Evolutionary conservation across 2,797 vertebrate genomes (phyloP), one percentile per base, ranked within the genome.

Genomic region (Acanthis flammea): DNA sequence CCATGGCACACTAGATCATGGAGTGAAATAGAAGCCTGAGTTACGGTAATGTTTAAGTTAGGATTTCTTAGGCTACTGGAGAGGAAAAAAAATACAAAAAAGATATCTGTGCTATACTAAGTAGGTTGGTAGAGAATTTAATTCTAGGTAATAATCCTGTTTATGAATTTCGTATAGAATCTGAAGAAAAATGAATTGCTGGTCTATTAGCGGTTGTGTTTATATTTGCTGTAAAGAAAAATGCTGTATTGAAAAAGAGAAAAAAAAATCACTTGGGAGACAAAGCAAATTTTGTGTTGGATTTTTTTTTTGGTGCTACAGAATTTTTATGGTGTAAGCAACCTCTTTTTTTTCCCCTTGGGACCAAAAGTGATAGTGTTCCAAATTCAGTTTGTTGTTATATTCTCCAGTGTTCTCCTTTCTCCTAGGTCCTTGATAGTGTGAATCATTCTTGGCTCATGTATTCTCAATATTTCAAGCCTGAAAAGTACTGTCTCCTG

Each of bases 381-480:
- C 75, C 84, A 75, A 78, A 90, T 88, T 91, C 79, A 81, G 73
- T 75, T 91, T 91, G 58, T 83, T 96, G 37, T 68, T 84, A 55
- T 63, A 79, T 44, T 84, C 63, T 91, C 37, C 37, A 86, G 51
- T 66, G 28, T 78, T 92, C 60, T 95, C 23, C 12, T 72, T 88
- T 79, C 74, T 86, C 55, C 33, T 86, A 50, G 30, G 48, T n/a
- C 62, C 82, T 91, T 92, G 72, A 76, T 79, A 66, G 10, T 65
- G 19, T 96, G 92, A 96, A 73, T 96, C 91, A 91, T 91, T 88
- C 79, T 90, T 96, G 91, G 82, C 76, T 96, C 24, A 86, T 66
- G 21, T 2, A 58, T 18, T 54, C 66, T 79, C 58, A 92, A 28
- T 74, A 77, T 86, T 94, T 92, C 82, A 88, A 90, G 66, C 86